Conservation (phyloP, 2,888 invertebrate genomes). For the Dyspetes luteomarginatus region DNA sequence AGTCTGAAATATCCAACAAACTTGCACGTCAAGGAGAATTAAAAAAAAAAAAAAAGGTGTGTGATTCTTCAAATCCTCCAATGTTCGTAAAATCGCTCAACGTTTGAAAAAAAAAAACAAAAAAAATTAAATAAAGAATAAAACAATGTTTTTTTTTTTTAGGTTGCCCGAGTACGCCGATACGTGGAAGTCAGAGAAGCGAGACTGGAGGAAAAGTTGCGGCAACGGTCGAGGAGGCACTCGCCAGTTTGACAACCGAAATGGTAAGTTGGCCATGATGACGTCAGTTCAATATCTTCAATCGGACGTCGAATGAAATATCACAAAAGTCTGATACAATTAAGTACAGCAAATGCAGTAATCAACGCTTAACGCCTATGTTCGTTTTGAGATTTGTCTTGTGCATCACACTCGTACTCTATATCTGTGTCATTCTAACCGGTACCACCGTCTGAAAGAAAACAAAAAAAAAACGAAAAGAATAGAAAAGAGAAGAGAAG, state of each 20-base stretch:
- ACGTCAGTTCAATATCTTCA: constrained; percentile 57
- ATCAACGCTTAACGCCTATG: constrained; percentile 62
- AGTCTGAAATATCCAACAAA: not conserved
- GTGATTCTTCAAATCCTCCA: constrained; percentile 31
- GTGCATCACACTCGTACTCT: constrained; percentile 62
- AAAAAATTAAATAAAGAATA: no score
- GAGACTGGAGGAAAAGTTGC: constrained; percentile 78
- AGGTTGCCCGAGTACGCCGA: constrained; percentile 88
- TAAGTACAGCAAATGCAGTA: constrained; percentile 60
- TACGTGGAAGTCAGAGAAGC: constrained; percentile 79
- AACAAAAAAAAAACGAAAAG: no score
- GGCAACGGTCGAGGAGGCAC: constrained; percentile 88
- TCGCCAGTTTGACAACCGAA: constrained; percentile 93
- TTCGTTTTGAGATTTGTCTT: constrained; percentile 63
- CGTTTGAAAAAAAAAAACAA: constrained; percentile 16
- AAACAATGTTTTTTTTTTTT: no score
- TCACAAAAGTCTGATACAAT: constrained; percentile 57
- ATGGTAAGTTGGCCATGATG: constrained; percentile 87
- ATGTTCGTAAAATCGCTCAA: no score
- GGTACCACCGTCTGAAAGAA: constrained; percentile 70
- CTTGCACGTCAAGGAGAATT: constrained; percentile 53
- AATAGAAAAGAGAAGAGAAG: no score
- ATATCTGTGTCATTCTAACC: constrained; percentile 63
- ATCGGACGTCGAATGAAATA: constrained; percentile 50
- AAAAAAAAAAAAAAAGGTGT: no score